These are phyloP conservation scores for Amphipoea lucens DNA, from an alignment of 2,888 invertebrate species.

Conservation along the genomic window DNA sequence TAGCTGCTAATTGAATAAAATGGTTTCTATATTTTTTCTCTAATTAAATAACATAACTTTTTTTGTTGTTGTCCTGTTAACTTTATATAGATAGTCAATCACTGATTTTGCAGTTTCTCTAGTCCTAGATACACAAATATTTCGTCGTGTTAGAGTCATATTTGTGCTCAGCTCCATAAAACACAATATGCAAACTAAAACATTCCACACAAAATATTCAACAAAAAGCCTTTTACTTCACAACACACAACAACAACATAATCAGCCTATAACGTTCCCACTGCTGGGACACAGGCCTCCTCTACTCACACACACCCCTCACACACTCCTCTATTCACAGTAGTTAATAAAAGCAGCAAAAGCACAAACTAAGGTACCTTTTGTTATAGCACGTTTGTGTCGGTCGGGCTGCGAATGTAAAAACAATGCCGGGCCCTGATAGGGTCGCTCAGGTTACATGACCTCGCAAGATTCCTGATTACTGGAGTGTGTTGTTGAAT, in stretches of 20 bases:
- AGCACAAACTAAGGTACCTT: constrained; percentile 41
- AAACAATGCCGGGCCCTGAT: constrained; percentile 60
- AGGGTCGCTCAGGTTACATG: constrained; percentile 45
- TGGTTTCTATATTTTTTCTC: background rate
- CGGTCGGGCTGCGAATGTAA: constrained; percentile 51
- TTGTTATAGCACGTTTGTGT: constrained; percentile 67
- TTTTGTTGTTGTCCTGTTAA: too few relatives aligned
- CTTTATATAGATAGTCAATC: background rate
- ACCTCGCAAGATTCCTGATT: constrained; percentile 36
- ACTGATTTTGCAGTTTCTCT: background rate
- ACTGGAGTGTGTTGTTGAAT: background rate
- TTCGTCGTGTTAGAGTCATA: background rate
- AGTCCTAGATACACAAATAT: background rate
- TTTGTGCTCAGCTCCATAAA: background rate
- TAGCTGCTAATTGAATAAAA: background rate
- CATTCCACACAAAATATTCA: background rate
- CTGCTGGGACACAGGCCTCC: too few relatives aligned
- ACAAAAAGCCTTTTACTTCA: constrained; percentile 15
- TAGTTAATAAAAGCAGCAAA: constrained; percentile 40
- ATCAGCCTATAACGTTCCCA: too few relatives aligned
- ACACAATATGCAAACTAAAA: constrained; percentile 2
- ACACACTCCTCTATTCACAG: too few relatives aligned
- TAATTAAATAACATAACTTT: too few relatives aligned
- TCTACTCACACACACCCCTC: too few relatives aligned
- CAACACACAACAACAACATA: too few relatives aligned